A percentile compares a stretch with the other conserved stretches of the same genome.
phyloP scores from a whole-genome alignment of 2,797 vertebrate species.

The Buceros bicornis region DNA sequence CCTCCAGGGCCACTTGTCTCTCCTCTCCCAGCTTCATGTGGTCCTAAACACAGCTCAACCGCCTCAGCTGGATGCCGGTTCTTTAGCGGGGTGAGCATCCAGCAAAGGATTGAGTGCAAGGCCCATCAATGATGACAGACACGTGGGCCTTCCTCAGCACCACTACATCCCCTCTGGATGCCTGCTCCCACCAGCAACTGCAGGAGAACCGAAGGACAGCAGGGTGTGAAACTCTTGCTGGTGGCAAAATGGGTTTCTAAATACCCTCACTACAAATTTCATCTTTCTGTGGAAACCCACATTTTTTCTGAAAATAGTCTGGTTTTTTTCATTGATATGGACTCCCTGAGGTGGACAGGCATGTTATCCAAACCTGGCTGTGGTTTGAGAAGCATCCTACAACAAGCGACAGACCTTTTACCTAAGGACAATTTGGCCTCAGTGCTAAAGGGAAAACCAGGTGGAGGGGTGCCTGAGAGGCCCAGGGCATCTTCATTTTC shows the following conservation, averaged over 20 bases:
- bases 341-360: background rate
- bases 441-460: background rate
- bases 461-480: accelerated
- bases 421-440: background rate
- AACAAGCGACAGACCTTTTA: background rate
- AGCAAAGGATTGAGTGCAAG: background rate
- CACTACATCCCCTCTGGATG: accelerated
- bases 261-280: background rate
- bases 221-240: background rate
- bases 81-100: background rate
- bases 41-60: background rate
- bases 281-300: background rate
- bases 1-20: background rate
- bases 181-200: accelerated
- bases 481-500: background rate
- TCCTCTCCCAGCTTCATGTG: accelerated
- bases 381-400: background rate
- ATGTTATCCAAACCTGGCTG: background rate
- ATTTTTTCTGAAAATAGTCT: background rate
- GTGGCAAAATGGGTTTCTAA: background rate
- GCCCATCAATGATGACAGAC: background rate
- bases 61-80: accelerated
- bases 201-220: background rate
- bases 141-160: accelerated
- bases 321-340: background rate